Evolutionary conservation across 2,888 invertebrate genomes (phyloP), one percentile per base, ranked within the genome.

Genomic region (Pseudococcus jackbeardsleyi): DNA sequence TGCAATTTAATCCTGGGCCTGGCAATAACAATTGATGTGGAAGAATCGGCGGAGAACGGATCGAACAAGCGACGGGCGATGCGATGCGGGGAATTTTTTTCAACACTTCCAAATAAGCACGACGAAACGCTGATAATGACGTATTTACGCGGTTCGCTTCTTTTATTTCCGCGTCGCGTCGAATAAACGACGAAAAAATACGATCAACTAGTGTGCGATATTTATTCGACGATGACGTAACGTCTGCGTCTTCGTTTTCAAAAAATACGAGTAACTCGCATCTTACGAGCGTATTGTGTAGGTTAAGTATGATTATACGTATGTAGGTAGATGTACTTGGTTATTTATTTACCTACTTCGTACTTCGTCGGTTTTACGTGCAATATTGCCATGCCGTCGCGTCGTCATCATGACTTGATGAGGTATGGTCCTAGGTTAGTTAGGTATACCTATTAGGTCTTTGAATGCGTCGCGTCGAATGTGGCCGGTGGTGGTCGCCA

Each of bases 121-220:
- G 59, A 59, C 17, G 59, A 59, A n/a, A n/a, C 59, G 59, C 17
- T 19, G 59, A 59, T 59, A 59, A 59, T 19, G 59, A 59, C 8
- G 59, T 59, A n/a, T 59, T 59, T 59, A 59, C 59, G 59, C n/a
- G n/a, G 59, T 59, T 59, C n/a, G 59, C 15, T 59, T 59, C n/a
- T 17, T 59, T 7, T 59, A 5, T 59, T 59, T 59, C n/a, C n/a
- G 48, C 12, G 59, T n/a, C n/a, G 48, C 12, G 59, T n/a, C 59
- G n/a, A 59, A 59, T 8, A 59, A 22, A 59, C 19, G 59, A 59
- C 15, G n/a, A n/a, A 59, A 64, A 1, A 11, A 15, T 17, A 22
- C 9, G 64, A 64, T 64, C 64, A 64, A 64, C 64, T 64, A 22
- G 64, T 64, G 64, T 64, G 64, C 22, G 64, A 22, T 64, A 64